A percentile compares a stretch with the other conserved stretches of the same genome.
Conservation (phyloP, 2,888 invertebrate genomes). For the Phalera bucephala region DNA sequence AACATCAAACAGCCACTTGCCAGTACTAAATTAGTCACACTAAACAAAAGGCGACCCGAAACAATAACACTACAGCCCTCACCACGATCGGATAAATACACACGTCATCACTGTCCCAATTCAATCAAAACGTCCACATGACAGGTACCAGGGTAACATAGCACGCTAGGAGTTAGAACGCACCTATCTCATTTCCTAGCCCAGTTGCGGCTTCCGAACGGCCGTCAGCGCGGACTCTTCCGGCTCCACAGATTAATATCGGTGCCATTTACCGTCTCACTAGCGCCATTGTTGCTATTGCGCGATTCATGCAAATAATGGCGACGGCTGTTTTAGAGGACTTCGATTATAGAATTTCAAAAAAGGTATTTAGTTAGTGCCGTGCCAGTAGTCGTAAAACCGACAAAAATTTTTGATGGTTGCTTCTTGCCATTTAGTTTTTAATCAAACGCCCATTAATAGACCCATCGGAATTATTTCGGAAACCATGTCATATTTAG, state of each 20-base stretch:
- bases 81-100: conserved; percentile 4
- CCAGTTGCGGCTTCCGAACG: conserved; percentile 78
- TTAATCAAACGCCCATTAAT: too few species aligned
- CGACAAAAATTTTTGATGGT: too few species aligned
- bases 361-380: too few species aligned
- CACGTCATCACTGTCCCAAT: conserved; percentile 34
- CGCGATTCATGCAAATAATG: conserved; percentile 47
- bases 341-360: conserved; percentile 29
- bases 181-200: conserved; percentile 82
- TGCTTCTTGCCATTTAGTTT: too few species aligned
- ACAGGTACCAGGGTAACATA: conserved; percentile 41
- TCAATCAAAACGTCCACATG: conserved; percentile 27
- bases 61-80: conserved; percentile 25
- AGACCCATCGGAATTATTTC: too few species aligned
- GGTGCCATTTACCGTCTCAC: conserved; percentile 73
- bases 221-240: conserved; percentile 73
- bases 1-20: too few species aligned
- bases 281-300: conserved; percentile 67
- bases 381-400: too few species aligned
- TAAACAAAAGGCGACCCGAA: conserved; percentile 13
- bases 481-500: too few species aligned
- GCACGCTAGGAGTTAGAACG: conserved; percentile 61
- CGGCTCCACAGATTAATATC: conserved; percentile 81
- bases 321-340: conserved; percentile 17
- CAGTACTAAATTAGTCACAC: conserved; percentile 28